phyloP scores from a whole-genome alignment of 2,797 vertebrate species.

The Sebastes variabilis region DNA sequence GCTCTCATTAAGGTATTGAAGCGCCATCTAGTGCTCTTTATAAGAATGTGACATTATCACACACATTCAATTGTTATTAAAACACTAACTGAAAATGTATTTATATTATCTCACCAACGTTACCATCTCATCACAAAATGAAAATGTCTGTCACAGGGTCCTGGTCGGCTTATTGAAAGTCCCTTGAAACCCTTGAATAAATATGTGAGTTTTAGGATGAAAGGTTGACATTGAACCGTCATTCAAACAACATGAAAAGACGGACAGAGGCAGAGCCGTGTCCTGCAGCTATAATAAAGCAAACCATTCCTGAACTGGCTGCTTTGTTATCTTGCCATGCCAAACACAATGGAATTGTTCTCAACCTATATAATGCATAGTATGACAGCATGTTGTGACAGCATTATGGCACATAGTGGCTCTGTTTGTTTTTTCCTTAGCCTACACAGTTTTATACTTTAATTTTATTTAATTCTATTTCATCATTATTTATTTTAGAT shows the following conservation, averaged over 20 bases:
- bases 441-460: neutral
- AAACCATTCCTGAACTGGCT: constrained; percentile 71
- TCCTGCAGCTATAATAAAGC: constrained; percentile 44
- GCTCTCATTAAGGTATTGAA: constrained; percentile 18
- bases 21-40: constrained; percentile 66
- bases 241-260: constrained; percentile 27
- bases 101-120: neutral
- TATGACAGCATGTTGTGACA: constrained; percentile 27
- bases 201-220: neutral
- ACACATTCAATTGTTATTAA: neutral
- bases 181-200: neutral
- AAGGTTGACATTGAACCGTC: neutral
- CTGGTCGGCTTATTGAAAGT: neutral
- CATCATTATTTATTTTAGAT: neutral
- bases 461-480: neutral
- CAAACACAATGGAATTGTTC: constrained; percentile 63
- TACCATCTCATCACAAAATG: neutral
- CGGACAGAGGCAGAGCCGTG: constrained; percentile 10
- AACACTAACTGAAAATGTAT: neutral
- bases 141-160: neutral
- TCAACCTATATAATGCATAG: constrained; percentile 38
- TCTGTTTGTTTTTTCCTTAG: neutral
- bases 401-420: neutral
- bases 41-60: neutral
- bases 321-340: constrained; percentile 59